phyloP scores from a whole-genome alignment of 2,113 vertebrate genomes.

The Equus quagga region DNA sequence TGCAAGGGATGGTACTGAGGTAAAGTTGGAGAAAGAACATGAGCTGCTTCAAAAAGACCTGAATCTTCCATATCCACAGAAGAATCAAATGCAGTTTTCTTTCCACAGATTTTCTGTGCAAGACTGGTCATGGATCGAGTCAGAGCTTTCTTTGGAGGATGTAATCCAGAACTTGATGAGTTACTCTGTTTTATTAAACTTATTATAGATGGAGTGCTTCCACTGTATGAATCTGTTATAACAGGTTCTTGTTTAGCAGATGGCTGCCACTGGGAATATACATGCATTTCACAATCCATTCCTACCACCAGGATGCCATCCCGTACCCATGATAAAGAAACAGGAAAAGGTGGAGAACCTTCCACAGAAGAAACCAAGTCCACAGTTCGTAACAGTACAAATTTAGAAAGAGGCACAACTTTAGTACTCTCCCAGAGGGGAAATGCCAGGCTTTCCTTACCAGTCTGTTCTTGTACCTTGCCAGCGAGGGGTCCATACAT shows the following conservation, averaged over 20 bases:
- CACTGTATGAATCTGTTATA: constrained; percentile 85
- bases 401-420: constrained; percentile 87
- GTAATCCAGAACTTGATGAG: constrained; percentile 86
- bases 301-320: constrained; percentile 98
- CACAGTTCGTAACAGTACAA: constrained; percentile 94
- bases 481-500: constrained; percentile 96
- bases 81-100: constrained; percentile 92
- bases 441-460: constrained; percentile 87
- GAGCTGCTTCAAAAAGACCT: constrained; percentile 98
- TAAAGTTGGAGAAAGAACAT: constrained; percentile 95
- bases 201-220: constrained; percentile 91
- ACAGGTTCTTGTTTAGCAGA: constrained; percentile 86
- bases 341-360: constrained; percentile 94
- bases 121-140: constrained; percentile 97
- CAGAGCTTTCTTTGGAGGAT: constrained; percentile 91
- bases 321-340: constrained; percentile 98
- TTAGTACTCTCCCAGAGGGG: constrained; percentile 85
- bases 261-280: constrained; percentile 99
- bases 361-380: constrained; percentile 97
- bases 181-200: constrained; percentile 92
- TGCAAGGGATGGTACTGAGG: constrained; percentile 99
- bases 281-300: constrained; percentile 99
- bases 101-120: constrained; percentile 97
- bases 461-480: constrained; percentile 92
- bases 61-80: constrained; percentile 95